These are phyloP conservation scores for Oncorhynchus kisutch DNA, from an alignment of 2,113 vertebrate genomes.

Conservation along the genomic window DNA sequence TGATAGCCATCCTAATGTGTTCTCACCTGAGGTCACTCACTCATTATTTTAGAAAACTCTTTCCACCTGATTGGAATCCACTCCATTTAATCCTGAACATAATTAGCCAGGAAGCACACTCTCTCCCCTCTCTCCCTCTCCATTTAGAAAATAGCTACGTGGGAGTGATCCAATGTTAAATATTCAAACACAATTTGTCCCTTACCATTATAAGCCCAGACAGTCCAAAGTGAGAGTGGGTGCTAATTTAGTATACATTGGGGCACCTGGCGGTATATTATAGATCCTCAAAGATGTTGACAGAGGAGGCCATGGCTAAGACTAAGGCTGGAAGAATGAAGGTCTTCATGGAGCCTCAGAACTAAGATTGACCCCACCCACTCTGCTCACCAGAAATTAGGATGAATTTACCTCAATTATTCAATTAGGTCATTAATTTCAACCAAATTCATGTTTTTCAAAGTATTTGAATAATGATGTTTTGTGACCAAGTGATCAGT, in stretches of 20 bases:
- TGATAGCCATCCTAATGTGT: constrained; percentile 27
- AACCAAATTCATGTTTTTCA: neutral
- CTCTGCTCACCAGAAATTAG: neutral
- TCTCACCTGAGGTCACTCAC: constrained; percentile 73
- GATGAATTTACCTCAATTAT: neutral
- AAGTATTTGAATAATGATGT: neutral
- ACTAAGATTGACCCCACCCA: neutral
- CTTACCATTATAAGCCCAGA: too few relatives aligned
- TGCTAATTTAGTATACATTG: too few relatives aligned
- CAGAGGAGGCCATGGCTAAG: too few relatives aligned
- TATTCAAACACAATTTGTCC: too few relatives aligned
- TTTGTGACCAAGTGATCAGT: neutral
- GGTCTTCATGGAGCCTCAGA: neutral
- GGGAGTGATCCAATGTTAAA: too few relatives aligned
- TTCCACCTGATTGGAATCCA: neutral
- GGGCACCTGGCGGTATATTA: too few relatives aligned
- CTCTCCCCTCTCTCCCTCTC: neutral
- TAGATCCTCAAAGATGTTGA: too few relatives aligned
- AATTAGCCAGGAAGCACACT: neutral
- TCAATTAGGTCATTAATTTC: neutral
- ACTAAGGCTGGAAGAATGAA: neutral
- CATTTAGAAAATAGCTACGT: neutral
- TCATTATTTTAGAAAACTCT: constrained; percentile 5
- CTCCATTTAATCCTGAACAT: neutral
- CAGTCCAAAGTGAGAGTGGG: too few relatives aligned